phyloP scores from a whole-genome alignment of 1,140 invertebrate genomes.

The Magallana ariakensis region DNA sequence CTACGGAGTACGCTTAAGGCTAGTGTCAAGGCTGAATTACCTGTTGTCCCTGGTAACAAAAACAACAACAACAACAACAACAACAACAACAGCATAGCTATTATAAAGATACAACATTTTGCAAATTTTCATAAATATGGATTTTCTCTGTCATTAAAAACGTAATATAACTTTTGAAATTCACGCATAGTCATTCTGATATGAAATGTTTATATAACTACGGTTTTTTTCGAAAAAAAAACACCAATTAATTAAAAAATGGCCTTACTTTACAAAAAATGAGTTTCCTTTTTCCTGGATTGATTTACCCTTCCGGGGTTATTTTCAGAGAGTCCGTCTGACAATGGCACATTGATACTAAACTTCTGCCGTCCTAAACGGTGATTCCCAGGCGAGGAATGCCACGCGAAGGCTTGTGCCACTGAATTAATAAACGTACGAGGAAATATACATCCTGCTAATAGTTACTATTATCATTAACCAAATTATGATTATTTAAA shows the following conservation, averaged over 20 bases:
- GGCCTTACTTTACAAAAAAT: neutral
- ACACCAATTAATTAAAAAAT: neutral
- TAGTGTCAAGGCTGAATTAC: conserved; percentile 3
- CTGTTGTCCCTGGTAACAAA: neutral
- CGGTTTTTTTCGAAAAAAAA: too few relatives aligned
- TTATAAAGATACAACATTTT: too few relatives aligned
- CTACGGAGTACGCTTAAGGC: neutral
- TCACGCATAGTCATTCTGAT: too few relatives aligned
- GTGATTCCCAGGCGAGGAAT: conserved; percentile 6
- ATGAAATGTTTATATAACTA: too few relatives aligned
- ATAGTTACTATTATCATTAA: conserved; percentile 15
- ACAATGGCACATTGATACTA: neutral
- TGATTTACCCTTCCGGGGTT: neutral
- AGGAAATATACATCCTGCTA: conserved; percentile 4
- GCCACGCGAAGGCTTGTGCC: neutral
- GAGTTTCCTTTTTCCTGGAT: neutral
- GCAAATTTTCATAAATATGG: too few relatives aligned
- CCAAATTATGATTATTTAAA: conserved; percentile 22
- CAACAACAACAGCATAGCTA: too few relatives aligned
- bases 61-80: too few relatives aligned
- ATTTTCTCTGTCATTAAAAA: too few relatives aligned
- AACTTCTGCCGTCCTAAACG: neutral
- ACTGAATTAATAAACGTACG: neutral
- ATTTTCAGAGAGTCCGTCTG: neutral
- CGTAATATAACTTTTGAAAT: too few relatives aligned